phyloP scores from a whole-genome alignment of 2,113 vertebrate species.

The Tetrax tetrax region DNA sequence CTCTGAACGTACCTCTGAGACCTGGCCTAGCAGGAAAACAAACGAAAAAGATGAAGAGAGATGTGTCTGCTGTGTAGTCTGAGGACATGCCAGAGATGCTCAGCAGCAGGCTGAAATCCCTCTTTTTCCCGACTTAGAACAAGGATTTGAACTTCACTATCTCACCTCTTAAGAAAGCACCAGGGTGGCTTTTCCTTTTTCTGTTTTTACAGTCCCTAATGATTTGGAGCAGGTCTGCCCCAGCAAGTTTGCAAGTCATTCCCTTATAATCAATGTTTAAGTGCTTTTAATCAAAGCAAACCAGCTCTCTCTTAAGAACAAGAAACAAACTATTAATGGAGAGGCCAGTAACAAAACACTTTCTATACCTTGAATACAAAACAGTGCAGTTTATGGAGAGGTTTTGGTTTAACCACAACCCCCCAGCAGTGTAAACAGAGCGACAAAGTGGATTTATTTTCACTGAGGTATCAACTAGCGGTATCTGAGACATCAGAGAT shows the following conservation, averaged over 20 bases:
- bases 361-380: not conserved
- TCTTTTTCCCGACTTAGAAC: not conserved
- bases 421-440: not conserved
- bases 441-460: not conserved
- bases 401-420: not conserved
- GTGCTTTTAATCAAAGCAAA: not conserved
- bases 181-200: not conserved
- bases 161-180: not conserved
- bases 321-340: not conserved
- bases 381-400: not conserved
- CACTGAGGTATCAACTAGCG: not conserved
- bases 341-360: not conserved
- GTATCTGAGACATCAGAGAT: not conserved
- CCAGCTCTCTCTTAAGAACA: not conserved
- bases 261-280: not conserved
- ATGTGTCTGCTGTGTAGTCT: not conserved
- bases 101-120: fast-evolving
- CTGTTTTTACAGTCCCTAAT: not conserved
- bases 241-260: not conserved
- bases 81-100: not conserved
- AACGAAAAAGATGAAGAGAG: fast-evolving
- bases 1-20: not conserved
- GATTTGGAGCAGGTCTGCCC: not conserved
- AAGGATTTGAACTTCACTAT: not conserved
- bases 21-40: not conserved